A percentile compares a stretch with the other conserved stretches of the same genome.
Evolutionary conservation across 2,797 vertebrate species (phyloP).

Genomic region (Sarcophilus harrisii): DNA sequence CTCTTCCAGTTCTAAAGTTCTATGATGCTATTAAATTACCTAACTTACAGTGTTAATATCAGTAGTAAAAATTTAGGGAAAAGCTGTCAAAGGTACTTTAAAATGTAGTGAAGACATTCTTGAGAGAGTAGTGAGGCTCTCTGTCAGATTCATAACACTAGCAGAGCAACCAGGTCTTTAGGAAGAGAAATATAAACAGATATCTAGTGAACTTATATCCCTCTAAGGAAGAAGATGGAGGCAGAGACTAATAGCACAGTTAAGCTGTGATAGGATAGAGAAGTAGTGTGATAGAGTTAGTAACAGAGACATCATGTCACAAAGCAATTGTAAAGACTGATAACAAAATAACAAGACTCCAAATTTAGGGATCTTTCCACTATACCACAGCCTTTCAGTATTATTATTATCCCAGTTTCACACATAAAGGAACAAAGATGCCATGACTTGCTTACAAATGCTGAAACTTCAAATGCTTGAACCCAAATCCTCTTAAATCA

Average conservation of each 20-base stretch:
- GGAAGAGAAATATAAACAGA: neutral
- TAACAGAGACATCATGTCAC: neutral
- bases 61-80: neutral
- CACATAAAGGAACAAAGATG: neutral
- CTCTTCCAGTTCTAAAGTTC: neutral
- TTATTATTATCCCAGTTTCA: neutral
- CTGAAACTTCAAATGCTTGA: neutral
- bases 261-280: neutral
- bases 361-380: neutral
- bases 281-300: neutral
- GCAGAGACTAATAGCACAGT: neutral
- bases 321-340: neutral
- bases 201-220: neutral
- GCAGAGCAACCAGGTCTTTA: neutral
- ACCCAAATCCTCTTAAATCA: neutral
- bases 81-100: neutral
- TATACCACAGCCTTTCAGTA: neutral
- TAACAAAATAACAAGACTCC: neutral
- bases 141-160: neutral
- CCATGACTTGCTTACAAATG: neutral
- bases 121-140: neutral
- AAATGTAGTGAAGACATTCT: neutral
- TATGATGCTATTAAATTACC: slow-evolving; percentile 2
- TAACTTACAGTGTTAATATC: slow-evolving; percentile 3
- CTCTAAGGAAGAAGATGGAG: neutral